Base-by-base conservation (phyloP, 1,140 invertebrate genomes). In the Aphelinus atriplicis region DNA sequence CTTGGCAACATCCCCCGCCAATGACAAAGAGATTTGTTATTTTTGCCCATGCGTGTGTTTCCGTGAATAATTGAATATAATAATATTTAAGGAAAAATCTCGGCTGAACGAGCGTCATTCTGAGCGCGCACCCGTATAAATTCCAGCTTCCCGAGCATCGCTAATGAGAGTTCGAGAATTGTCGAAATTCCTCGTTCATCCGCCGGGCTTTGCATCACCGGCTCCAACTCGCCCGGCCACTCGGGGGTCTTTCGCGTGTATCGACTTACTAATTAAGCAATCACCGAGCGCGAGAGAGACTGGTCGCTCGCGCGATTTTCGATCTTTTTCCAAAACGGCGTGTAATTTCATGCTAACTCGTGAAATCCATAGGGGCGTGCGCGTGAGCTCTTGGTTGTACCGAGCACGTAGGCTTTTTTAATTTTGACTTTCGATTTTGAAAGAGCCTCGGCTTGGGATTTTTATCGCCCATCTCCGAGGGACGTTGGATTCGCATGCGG, bases 211-310 rank as follows among this genome's bases (percentile, higher is more conserved):
- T 68, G 7, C 66, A 58, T 58, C 56, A 68, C 45, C 50, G 65
- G 43, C 45, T 55, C 26, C 42, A 65, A 7, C 9, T 10, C 48
- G 3, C 26, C 26, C 26, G 26, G 26, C 26, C 26, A 26, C 26
- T 26, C 26, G 26, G 26, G 26, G 26, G 26, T 26, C 26, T 26
- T 26, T 26, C 26, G 26, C 26, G 26, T 26, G 60, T 26, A 42
- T 67, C 56, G 50, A 46, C 43, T 73, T 50, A 58, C 65, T 68
- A 68, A 68, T 74, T 68, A 61, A 74, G 64, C 58, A 74, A 74
- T 73, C 64, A 51, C 9, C 55, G 43, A n/a, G 26, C n/a, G 7
- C 60, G 60, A 42, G 51, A 9, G 9, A 4, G 4, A 53, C 26
- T 26, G 26, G 4, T n/a, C 26, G 56, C 56, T 3, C 56, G 10